Conservation (phyloP, 2,888 invertebrate species). For the Amphipyra berbera region DNA sequence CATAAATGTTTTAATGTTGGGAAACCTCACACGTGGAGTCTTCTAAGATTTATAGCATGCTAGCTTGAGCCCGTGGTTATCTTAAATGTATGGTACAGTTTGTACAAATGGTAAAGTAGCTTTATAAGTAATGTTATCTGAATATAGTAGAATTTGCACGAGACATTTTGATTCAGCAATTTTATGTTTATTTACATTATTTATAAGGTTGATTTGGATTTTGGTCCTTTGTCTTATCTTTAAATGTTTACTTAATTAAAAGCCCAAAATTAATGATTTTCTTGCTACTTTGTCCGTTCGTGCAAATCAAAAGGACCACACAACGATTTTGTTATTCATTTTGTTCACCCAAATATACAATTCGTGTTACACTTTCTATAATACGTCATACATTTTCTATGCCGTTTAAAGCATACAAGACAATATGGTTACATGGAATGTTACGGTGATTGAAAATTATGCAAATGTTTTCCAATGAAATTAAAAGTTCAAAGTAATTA, state of each 20-base stretch:
- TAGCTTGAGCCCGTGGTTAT: not conserved
- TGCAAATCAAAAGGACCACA: conserved; percentile 42
- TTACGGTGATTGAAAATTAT: too few species aligned
- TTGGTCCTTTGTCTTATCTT: conserved; percentile 24
- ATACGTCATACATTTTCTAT: too few species aligned
- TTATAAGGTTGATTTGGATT: not conserved
- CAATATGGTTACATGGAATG: too few species aligned
- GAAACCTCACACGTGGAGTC: conserved; percentile 18
- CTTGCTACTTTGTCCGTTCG: conserved; percentile 38
- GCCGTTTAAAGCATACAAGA: too few species aligned
- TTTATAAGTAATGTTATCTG: too few species aligned
- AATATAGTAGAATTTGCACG: too few species aligned
- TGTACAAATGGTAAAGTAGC: not conserved
- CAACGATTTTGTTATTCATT: conserved; percentile 11
- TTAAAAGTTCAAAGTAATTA: too few species aligned
- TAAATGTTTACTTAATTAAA: conserved; percentile 24
- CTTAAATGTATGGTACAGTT: not conserved
- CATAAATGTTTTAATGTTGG: conserved; percentile 50
- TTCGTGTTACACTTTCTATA: not conserved
- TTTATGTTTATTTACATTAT: too few species aligned
- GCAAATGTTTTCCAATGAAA: too few species aligned
- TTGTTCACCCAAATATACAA: not conserved
- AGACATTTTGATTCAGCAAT: too few species aligned
- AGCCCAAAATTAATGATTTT: conserved; percentile 20
- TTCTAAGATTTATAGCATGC: conserved; percentile 13